These are phyloP conservation scores for Eucera pruinosa DNA, from an alignment of 2,888 invertebrate genomes.

Conservation along the genomic window DNA sequence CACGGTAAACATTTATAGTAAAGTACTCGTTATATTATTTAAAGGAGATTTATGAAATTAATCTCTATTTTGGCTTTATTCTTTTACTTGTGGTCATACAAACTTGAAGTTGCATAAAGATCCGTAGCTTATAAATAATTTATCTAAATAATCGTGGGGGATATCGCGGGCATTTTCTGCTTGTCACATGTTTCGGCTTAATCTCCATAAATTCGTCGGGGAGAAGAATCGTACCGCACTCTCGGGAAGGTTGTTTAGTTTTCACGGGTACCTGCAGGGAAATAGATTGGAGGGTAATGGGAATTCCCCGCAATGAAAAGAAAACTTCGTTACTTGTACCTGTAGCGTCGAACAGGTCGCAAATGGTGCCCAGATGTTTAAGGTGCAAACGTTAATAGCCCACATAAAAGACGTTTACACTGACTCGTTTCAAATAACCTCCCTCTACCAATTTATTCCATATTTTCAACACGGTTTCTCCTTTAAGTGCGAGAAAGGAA, in stretches of 20 bases:
- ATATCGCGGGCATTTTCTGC: neutral
- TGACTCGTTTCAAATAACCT: neutral
- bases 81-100: too few relatives aligned
- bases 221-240: neutral
- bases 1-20: too few relatives aligned
- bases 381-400: neutral
- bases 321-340: constrained; percentile 18
- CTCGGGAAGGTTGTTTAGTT: constrained; percentile 10
- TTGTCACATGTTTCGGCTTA: constrained; percentile 32
- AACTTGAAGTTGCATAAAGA: too few relatives aligned
- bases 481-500: neutral
- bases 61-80: too few relatives aligned
- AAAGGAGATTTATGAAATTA: too few relatives aligned
- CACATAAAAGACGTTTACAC: neutral
- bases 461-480: neutral
- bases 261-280: constrained; percentile 21
- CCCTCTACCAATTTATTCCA: neutral
- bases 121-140: constrained; percentile 26
- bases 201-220: constrained; percentile 10
- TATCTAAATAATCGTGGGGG: neutral
- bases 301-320: constrained; percentile 36
- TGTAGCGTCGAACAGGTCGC: too few relatives aligned
- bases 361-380: constrained; percentile 24
- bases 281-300: constrained; percentile 27
- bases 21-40: too few relatives aligned